Percentiles rank a stretch among this genome's conserved stretches.
Evolutionary conservation across 1,140 invertebrate genomes (phyloP).

Genomic region (Calliopsis andreniformis): DNA sequence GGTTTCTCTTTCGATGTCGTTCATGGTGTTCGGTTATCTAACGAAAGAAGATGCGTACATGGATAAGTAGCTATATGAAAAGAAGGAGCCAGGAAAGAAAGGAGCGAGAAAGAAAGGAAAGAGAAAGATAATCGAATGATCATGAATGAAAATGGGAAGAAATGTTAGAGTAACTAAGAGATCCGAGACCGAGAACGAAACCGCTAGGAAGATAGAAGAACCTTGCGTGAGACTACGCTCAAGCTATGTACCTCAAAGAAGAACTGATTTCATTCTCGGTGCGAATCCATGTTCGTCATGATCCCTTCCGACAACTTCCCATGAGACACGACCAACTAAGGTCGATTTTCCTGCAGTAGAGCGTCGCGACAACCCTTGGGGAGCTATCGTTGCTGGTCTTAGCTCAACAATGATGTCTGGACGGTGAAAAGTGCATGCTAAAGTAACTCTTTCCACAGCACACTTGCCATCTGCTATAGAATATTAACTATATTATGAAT

Average conservation of each 20-base stretch:
- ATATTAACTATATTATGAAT: too few species aligned
- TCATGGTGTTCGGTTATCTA: too few species aligned
- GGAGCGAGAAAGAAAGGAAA: background rate
- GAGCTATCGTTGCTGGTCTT: conserved; percentile 20
- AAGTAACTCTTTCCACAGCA: conserved; percentile 3
- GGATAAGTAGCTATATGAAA: too few species aligned
- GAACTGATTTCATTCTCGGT: conserved; percentile 10
- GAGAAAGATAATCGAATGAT: background rate
- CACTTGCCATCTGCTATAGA: background rate
- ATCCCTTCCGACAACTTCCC: conserved; percentile 8
- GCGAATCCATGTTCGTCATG: conserved; percentile 8
- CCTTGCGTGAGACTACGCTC: conserved; percentile 6
- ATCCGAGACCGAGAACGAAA: background rate
- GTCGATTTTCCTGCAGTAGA: conserved; percentile 24
- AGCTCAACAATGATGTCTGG: conserved; percentile 19
- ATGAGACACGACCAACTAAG: conserved; percentile 23
- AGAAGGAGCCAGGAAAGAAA: too few species aligned
- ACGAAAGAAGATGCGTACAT: too few species aligned
- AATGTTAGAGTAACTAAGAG: background rate
- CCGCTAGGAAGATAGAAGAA: conserved; percentile 8
- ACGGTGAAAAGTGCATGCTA: conserved; percentile 5
- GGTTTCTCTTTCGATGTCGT: too few species aligned
- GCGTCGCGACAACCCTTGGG: background rate
- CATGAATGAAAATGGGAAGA: conserved; percentile 3
- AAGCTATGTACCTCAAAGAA: conserved; percentile 14